Evolutionary conservation across 2,888 invertebrate genomes (phyloP), one percentile per base, ranked within the genome.

Genomic region (Synanthedon tipuliformis): DNA sequence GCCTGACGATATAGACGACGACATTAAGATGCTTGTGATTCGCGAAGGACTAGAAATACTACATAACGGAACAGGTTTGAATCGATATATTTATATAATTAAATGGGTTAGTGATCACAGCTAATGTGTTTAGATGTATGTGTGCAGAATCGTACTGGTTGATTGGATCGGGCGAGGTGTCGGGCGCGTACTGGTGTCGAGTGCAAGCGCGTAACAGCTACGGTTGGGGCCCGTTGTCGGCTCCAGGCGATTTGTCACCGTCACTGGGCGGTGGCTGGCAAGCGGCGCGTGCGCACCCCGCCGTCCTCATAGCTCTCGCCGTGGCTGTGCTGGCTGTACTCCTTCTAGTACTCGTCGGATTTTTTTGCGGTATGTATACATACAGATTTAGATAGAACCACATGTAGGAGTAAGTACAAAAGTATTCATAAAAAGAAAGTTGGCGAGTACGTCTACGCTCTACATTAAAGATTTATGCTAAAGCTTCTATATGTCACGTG

Each of bases 191-290:
- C 62, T 83, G 89, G 53, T 95, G 95, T 70, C 89, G 94, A 10
- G 95, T 95, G 51, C 90, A 92, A 56, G 95, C 96, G 0, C 85
- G 89, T 54, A 97, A 97, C 77, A 82, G 88, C 3, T 92, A 93
- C 74, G 97, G 97, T 18, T 95, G 94, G 91, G 94, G 96, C 55
- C 89, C 91, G 13, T 92, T 92, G 73, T 96, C 95, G 59, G 81
- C 89, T 59, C 81, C 89, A 51, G 94, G 93, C 60, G 88, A 89
- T 40, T 86, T 82, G 52, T 65, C 64, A 56, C 71, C 73, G 11
- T 65, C 72, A 7, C 69, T 59, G 63, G 61, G 51, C 48, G 54
- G 57, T 50, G 58, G 15, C 50, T 88, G 65, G 63, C 88, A 41
- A 86, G 88, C 88, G 53, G 87, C 86, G 61, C 89, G 84, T 59